Conservation (phyloP, 1,140 invertebrate genomes). For the Ditylenchus dipsaci region DNA sequence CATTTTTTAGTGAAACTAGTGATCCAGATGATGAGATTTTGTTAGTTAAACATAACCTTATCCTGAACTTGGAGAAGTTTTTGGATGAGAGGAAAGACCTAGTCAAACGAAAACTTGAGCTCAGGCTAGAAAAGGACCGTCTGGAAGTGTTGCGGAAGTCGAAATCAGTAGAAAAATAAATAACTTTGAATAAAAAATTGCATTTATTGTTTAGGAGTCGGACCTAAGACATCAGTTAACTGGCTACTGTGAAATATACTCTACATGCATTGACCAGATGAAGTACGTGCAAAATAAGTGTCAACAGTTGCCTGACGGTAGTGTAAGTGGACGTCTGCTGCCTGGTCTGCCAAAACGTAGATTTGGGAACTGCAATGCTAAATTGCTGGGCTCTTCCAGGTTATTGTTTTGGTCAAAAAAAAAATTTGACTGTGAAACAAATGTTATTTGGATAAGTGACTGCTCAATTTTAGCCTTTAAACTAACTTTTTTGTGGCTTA, state of each 20-base stretch:
- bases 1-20: background rate
- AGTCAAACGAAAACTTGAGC: background rate
- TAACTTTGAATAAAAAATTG: background rate
- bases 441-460: too few species aligned
- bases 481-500: too few species aligned
- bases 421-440: too few species aligned
- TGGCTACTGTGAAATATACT: background rate
- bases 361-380: background rate
- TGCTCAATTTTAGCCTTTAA: too few species aligned
- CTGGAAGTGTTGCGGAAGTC: background rate
- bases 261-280: background rate
- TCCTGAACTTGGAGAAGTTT: background rate
- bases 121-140: background rate
- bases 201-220: background rate
- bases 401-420: background rate
- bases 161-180: background rate
- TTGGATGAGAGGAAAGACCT: background rate
- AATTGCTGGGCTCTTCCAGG: background rate
- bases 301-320: background rate
- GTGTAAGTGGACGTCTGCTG: background rate
- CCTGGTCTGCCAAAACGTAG: background rate
- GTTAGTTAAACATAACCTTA: background rate
- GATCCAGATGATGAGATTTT: background rate
- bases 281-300: background rate
- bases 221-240: background rate